Evolutionary conservation across 2,888 invertebrate genomes (phyloP).

Genomic region (Sialis lutaria): DNA sequence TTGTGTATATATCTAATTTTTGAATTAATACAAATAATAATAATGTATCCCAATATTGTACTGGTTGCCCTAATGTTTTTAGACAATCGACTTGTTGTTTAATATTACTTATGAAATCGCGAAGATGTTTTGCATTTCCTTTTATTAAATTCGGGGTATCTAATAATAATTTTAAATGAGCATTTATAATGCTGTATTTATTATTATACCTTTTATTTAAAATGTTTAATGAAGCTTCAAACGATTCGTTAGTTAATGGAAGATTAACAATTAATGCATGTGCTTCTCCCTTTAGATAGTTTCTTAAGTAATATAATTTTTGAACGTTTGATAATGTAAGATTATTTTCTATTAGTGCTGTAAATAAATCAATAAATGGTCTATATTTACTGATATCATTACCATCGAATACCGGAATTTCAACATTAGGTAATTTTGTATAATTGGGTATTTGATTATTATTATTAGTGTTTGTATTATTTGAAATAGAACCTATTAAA

Average conservation of each 20-base stretch:
- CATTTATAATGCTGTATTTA: slow-evolving; percentile 5
- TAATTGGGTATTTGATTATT: too few relatives aligned
- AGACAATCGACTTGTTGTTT: slow-evolving; percentile 7
- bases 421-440: slow-evolving; percentile 4
- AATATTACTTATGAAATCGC: slow-evolving; percentile 7
- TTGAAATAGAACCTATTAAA: too few relatives aligned
- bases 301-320: slow-evolving; percentile 6
- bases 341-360: slow-evolving; percentile 6
- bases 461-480: too few relatives aligned
- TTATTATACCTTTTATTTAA: slow-evolving; percentile 7
- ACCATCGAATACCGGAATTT: slow-evolving; percentile 6
- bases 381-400: slow-evolving; percentile 2
- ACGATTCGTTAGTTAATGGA: slow-evolving; percentile 6
- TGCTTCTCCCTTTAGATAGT: slow-evolving; percentile 8
- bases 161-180: slow-evolving; percentile 6
- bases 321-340: slow-evolving; percentile 2
- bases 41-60: slow-evolving; percentile 4
- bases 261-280: slow-evolving; percentile 6
- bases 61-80: slow-evolving; percentile 5
- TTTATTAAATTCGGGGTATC: slow-evolving; percentile 5
- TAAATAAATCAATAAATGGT: slow-evolving; percentile 7
- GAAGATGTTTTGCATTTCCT: slow-evolving; percentile 1
- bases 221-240: slow-evolving; percentile 5
- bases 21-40: slow-evolving; percentile 6
- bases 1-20: slow-evolving; percentile 7